Percentiles rank a stretch among this genome's conserved stretches.
Conservation (phyloP, 2,888 invertebrate genomes). For the Agrochola macilenta region DNA sequence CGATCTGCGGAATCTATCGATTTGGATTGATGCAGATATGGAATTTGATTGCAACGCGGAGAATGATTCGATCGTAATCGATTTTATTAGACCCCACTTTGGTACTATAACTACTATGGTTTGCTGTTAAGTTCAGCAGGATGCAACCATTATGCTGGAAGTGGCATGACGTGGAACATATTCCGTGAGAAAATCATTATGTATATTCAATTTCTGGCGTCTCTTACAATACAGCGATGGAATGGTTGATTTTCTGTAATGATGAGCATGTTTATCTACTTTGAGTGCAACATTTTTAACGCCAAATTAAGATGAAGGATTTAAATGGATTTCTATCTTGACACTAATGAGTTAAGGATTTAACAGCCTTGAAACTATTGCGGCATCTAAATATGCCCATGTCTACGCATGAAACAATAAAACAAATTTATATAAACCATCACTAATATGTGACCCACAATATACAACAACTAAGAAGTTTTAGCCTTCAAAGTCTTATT, state of each 20-base stretch:
- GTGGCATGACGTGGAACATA: constrained; percentile 3
- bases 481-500: not conserved
- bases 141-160: constrained; percentile 42
- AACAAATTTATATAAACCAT: not conserved
- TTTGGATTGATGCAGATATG: constrained; percentile 60
- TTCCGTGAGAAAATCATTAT: constrained; percentile 39
- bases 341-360: not conserved
- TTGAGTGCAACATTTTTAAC: not conserved
- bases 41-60: constrained; percentile 57
- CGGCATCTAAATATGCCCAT: not conserved
- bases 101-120: constrained; percentile 32
- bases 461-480: not conserved
- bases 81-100: constrained; percentile 51
- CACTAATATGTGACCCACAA: not conserved
- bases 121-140: constrained; percentile 30
- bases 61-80: constrained; percentile 48
- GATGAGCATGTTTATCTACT: not conserved
- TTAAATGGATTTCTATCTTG: not conserved
- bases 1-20: constrained; percentile 45
- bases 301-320: not conserved
- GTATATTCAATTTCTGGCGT: not conserved
- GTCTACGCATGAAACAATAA: not conserved
- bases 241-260: not conserved
- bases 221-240: not conserved
- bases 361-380: not conserved